Base-by-base conservation (phyloP, 2,113 vertebrate species). In the Muscicapa adusta region DNA sequence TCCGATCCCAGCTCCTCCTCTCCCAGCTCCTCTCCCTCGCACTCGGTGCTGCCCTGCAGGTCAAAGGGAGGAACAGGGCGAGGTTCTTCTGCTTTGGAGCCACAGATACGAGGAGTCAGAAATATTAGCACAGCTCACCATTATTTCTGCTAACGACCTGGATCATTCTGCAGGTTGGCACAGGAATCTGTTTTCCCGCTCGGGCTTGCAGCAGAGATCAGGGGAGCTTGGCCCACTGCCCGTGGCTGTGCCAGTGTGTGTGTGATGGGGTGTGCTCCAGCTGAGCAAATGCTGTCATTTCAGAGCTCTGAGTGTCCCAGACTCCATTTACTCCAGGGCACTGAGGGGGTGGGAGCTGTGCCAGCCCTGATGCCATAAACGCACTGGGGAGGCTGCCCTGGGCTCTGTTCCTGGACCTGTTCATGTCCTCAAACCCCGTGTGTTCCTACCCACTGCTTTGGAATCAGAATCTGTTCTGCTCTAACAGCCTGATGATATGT, bases 341-440 rank as follows among this genome's bases (percentile, higher is more conserved):
- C 40, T 40, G 40, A 20, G 15, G 58, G 29, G 29, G 28, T 4
- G 1, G 43, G 67, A 33, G 45, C 72, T 65, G 63, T 65, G 79
- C 26, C 53, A 45, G 36, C 23, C 47, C 36, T 15, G 24, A 15
- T 11, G 78, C 62, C 56, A 0, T 5, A 4, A 25, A 51, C 3
- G 6, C 3, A 2, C 33, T 7, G 29, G 34, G 68, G 54, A 56
- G 11, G 72, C n/a, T 66, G 78, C 28, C 6, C 3, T 4, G 18
- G 33, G 60, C 71, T 65, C 58, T 8, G 14, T 14, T 61, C 53
- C 43, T 45, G 43, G 43, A 2, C 40, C 56, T 45, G 15, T 36
- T 66, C 63, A 1, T 0, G 0, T 23, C 34, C 54, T 18, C 19
- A 7, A 28, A 28, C 9, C 28, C 22, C 1, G 4, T 2, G 34